Base-by-base conservation (phyloP, 2,797 vertebrate genomes). In the Anguilla obscura region DNA sequence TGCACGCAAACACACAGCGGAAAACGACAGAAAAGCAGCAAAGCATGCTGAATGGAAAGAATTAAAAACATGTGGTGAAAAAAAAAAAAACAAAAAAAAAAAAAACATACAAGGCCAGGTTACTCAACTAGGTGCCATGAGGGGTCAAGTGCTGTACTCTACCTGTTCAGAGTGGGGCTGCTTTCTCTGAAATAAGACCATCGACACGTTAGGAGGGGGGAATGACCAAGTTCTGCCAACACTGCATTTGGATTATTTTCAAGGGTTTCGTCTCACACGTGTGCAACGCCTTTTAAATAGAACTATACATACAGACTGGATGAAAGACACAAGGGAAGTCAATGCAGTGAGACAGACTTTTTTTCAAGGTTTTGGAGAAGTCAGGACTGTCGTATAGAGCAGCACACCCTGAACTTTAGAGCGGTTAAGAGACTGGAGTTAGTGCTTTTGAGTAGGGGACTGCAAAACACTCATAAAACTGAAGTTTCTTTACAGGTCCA, bases 171-270 rank as follows among this genome's bases (percentile, higher is more conserved):
- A 94, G 95, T 94, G 93, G 94, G 94, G 92, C 94, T 95, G 94
- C 93, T 94, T 92, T 94, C 95, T 97, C 97, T 97, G 96, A 95
- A 97, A 97, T 95, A 93, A 96, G 94, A 96, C 91, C 88, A 95
- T 93, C 92, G 91, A 96, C 93, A 96, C 91, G 92, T 96, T 94
- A 96, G 94, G 91, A 92, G 86, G 66, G 91, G 66, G 91, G 14
- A 18, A 88, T 88, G 84, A 86, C 90, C 87, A 93, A 90, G 89
- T 48, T 91, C 63, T 80, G 90, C 84, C 88, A 92, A 40, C 87
- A 89, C 89, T 88, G 90, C 84, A 91, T 88, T 86, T 84, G 85
- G 76, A 92, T 93, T 90, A 88, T 89, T 89, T 74, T 79, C 21
- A 91, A 85, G 21, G 60, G 48, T 63, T 54, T 54, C 1, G 8